Evolutionary conservation across 2,888 invertebrate species (phyloP), one percentile per base, ranked within the genome.

Genomic region (Poecilobothrus nobilitatus): DNA sequence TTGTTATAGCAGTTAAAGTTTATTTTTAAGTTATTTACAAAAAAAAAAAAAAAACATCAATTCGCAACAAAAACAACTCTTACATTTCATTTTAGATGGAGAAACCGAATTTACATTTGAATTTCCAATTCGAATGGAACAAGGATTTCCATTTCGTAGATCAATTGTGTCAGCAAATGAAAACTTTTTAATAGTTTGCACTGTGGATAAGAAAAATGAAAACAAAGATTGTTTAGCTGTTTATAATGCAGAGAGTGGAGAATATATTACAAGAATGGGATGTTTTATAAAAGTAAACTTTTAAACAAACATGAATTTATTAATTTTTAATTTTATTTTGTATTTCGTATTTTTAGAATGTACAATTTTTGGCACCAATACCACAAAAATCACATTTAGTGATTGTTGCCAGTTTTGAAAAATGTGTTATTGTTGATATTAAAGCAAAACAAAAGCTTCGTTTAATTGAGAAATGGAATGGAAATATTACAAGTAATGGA

Each of bases 391-490:
- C 90, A 0, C 87, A 91, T 71, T 90, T 94, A 84, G 87, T 97
- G 7, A 95, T 94, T 0, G 89, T 97, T 0, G 89, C 96, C 4
- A 93, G 95, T 68, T 88, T 89, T 10, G 97, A 97, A 75, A 96
- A 95, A 79, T 92, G 92, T 15, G 92, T 91, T 71, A 90, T 97
- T 63, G 83, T 96, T 74, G 97, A 97, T 76, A 91, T 97, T 71
- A 91, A 91, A 77, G 91, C 88, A 21, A 96, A 95, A 76, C 90
- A 92, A 75, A 89, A 94, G 71, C 83, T 96, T n/a, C 86, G 95
- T 67, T 89, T 92, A 0, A 89, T 97, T n/a, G 89, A 91, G 0
- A 91, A 94, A 75, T 97, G 97, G 97, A 94, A 94, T 73, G 97
- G 97, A 0, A 89, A 88, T 67, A 89, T 93, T 74, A 94, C 94